Evolutionary conservation across 1,140 invertebrate species (phyloP), one percentile per base, ranked within the genome.

Genomic region (Pentalonia nigronervosa): DNA sequence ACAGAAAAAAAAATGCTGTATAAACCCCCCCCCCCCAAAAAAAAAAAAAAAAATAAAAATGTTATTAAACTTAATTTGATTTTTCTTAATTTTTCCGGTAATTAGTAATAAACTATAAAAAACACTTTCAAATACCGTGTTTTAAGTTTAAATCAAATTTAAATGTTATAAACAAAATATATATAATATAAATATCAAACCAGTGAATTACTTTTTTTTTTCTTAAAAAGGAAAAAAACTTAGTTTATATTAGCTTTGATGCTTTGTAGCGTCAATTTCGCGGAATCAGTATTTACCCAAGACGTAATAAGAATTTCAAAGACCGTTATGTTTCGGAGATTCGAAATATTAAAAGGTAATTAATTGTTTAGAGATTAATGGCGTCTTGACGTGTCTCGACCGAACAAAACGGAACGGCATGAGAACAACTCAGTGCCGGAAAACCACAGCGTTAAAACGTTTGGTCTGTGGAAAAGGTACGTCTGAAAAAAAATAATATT

Each of bases 81-180:
- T 67, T 67, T 67, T 0, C 30, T 67, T 76, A 76, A n/a, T 30
- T n/a, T 67, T n/a, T 67, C 1, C 60, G 14, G 60, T 67, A 67
- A 76, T 76, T 76, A 76, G 60, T 76, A n/a, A n/a, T 76, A 34
- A 76, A 30, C 14, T 17, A 7, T 11, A 14, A n/a, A n/a, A 76
- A 76, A 17, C 17, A 14, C 14, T 76, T 76, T 76, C 0, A 17
- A 67, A 76, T n/a, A 76, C 30, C 14, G 14, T n/a, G 14, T n/a
- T 76, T n/a, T n/a, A 76, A n/a, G 30, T n/a, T 76, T 76, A n/a
- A 76, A 76, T 53, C n/a, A n/a, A 76, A n/a, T 76, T 76, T 76
- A 76, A 76, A 76, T 20, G n/a, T n/a, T 76, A 23, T 76, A 30
- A n/a, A 76, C n/a, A 56, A 76, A 76, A 76, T 14, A 4, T 76